Evolutionary conservation across 2,797 vertebrate genomes (phyloP), one percentile per base, ranked within the genome.

Genomic region (Coregonus suidteri): DNA sequence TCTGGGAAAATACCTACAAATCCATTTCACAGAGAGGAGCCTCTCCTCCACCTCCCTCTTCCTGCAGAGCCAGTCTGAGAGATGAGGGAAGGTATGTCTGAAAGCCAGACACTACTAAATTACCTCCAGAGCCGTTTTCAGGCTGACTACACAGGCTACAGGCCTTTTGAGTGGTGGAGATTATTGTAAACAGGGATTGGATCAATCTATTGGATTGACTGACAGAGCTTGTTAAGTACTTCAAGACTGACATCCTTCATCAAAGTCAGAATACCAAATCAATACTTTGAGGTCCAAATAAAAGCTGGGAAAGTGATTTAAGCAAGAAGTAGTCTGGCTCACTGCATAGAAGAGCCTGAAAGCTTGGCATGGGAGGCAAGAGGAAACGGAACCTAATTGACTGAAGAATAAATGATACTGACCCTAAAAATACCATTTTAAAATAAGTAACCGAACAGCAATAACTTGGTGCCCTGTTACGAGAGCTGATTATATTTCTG

Each of bases 1-100:
- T 81, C 76, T 80, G 66, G 80, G 83, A 76, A 84, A 88, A 84
- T 79, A 82, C 74, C 79, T 74, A 74, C 75, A 80, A 84, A 79
- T 81, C 78, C 81, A 53, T 47, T 52, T 52, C 25, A 67, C 14
- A 47, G 41, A 47, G 41, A 35, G 65, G 65, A 68, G 66, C 62
- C 31, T 71, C 6, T 62, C 35, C 69, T 69, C 41, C 69, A 41
- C 5, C 11, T 20, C 41, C n/a, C 37, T 30, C 67, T 13, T 47
- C 14, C 35, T 52, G 41, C 47, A 52, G 4, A 13, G 16, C 69
- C 37, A 70, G 37, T 70, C 37, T 69, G 34, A 75, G 83, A 64
- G 41, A 47, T 65, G 52, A 18, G 35, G 51, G 35, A 47, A 30
- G 15, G 41, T 47, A 47, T 2, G 65, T 79, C 72, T 80, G 71